Percentiles rank a stretch among this genome's conserved stretches.
Conservation (phyloP, 2,888 invertebrate species). For the Ephialtes manifestator region DNA sequence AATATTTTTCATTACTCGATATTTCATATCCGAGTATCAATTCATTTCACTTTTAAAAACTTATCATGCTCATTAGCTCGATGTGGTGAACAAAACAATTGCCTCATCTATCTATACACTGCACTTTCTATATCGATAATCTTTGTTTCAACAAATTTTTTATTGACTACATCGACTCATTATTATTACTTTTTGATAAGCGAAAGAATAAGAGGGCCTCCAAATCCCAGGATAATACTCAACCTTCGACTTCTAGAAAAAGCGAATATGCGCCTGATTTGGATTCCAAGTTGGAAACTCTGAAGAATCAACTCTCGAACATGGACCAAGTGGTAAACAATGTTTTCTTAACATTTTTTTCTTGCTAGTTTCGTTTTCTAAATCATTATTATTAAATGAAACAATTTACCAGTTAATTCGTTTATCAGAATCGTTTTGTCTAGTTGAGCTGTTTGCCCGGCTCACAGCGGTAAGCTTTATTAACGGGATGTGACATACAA, state of each 20-base stretch:
- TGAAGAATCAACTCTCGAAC: conserved; percentile 31
- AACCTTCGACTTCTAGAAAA: conserved; percentile 29
- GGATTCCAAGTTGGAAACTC: conserved; percentile 33
- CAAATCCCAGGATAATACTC: not conserved
- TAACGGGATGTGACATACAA: no score
- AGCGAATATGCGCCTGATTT: not conserved
- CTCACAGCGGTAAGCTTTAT: no score
- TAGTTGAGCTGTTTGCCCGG: no score
- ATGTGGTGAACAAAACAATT: no score
- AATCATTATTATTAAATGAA: no score
- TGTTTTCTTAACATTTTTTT: not conserved
- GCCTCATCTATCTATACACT: no score
- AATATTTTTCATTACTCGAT: not conserved
- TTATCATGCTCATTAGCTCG: no score
- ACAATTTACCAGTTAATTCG: no score
- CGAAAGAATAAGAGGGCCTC: conserved; percentile 34
- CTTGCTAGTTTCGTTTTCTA: not conserved
- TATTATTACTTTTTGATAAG: conserved; percentile 6
- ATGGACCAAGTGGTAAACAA: conserved; percentile 45
- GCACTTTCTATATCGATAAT: no score
- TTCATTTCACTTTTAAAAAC: no score
- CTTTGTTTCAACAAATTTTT: no score
- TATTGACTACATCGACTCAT: not conserved
- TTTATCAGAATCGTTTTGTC: no score
- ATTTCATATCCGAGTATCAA: not conserved